Evolutionary conservation across 2,113 vertebrate species (phyloP), one percentile per base, ranked within the genome.

Genomic region (Oostethus manadensis): DNA sequence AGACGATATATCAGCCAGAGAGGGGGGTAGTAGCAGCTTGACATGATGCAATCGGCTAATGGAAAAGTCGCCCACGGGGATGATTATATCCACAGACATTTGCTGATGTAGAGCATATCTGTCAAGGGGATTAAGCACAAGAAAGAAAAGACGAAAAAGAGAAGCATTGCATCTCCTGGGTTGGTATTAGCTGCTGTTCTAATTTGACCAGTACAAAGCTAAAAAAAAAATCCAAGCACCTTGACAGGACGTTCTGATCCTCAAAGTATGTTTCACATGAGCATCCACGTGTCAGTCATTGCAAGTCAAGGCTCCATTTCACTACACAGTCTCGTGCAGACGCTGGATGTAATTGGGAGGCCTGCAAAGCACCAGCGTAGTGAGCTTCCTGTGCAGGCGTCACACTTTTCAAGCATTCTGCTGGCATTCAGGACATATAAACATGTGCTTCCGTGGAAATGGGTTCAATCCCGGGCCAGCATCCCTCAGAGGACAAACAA

Each of bases 11-110:
- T 82, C 65, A 77, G 43, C 56, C 10, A 54, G 49, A 14, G 4
- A 21, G n/a, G 17, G 29, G 64, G 71, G 73, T 33, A 33, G 74
- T 63, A 49, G 56, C 70, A 77, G 70, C 60, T 47, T 64, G 74
- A 76, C 72, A 38, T 64, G 70, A 40, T 70, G 68, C 50, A 86
- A 86, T 88, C 76, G 76, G 80, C 74, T 84, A 86, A 88, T 87
- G 81, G 77, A 68, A 6, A 3, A 11, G 70, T 65, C 51, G 60
- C 65, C 55, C 58, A 29, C 64, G 40, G 18, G 50, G 14, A 38
- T 21, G 33, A 47, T 43, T 14, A 38, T n/a, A 49, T 23, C 8
- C 21, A 50, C 33, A 3, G 18, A 35, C 29, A 13, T 18, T 10
- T 40, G 53, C 53, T 15, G 53, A n/a, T 42, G 38, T 14, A 14